Evolutionary conservation across 2,113 vertebrate genomes (phyloP), one percentile per base, ranked within the genome.

Genomic region (Rhombomys opimus): DNA sequence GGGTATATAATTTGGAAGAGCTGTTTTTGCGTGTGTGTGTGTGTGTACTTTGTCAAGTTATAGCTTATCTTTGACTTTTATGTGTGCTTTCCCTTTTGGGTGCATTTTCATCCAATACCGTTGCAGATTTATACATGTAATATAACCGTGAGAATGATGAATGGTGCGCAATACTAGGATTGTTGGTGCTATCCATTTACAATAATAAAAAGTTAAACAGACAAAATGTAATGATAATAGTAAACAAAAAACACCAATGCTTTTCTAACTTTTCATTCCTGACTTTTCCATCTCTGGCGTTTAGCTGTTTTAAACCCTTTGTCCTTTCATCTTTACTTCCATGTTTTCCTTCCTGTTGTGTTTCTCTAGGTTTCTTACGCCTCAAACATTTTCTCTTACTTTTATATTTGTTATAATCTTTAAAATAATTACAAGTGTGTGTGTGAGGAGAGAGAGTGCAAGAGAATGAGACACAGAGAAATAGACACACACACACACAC

Each of bases 61-160:
- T 96, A 97, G 97, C 87, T 98, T 97, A 97, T 97, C 89, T 96
- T 93, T 97, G 97, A 97, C 97, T 96, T 98, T 95, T 93, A 97
- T 97, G 95, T 73, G 89, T 77, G 93, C 57, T 78, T 97, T 96
- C 59, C 91, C 96, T 97, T 97, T 96, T 94, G 97, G 98, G 97
- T 97, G 85, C 85, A 86, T 97, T 96, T 98, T 96, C 94, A 96
- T 97, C 96, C 95, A 96, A 97, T 97, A 97, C 67, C 59, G 38
- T 85, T 91, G 20, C 93, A 98, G 98, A 98, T 98, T 97, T 97
- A 97, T 97, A 96, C 46, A 54, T 87, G 95, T 93, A 98, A 97
- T 98, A 97, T 97, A 96, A 95, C 93, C 93, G 41, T 90, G 93
- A 97, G 87, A 93, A 97, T 96, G 98, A 97, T 92, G 84, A 90